These are phyloP conservation scores for Heloderma charlesbogerti DNA, from an alignment of 2,113 vertebrate species.

Conservation along the genomic window DNA sequence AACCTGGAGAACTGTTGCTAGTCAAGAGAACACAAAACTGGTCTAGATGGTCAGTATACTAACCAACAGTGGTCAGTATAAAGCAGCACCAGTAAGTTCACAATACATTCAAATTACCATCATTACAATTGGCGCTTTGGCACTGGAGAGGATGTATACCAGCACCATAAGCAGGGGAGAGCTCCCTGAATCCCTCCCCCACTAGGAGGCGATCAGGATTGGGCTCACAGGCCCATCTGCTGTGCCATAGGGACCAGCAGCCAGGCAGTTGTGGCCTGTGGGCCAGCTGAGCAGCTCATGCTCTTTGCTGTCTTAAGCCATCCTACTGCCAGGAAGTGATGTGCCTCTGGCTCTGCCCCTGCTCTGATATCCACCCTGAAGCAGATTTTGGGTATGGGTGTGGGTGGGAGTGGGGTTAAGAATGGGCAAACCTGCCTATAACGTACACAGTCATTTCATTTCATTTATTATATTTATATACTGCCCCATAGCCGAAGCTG, in stretches of 20 bases:
- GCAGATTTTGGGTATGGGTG: too few species aligned
- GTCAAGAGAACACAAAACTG: neutral
- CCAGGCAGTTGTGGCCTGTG: neutral
- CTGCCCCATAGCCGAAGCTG: too few species aligned
- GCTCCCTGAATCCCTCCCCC: neutral
- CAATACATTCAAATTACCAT: neutral
- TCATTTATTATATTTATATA: too few species aligned
- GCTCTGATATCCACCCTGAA: neutral
- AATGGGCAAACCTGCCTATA: neutral
- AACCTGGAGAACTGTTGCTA: too few species aligned
- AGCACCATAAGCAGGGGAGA: neutral
- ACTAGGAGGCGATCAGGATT: neutral
- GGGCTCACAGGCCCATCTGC: too few species aligned
- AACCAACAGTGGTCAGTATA: neutral
- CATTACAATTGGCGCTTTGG: neutral
- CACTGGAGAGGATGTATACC: neutral
- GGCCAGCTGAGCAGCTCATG: neutral
- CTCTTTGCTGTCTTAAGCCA: neutral
- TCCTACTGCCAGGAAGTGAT: neutral
- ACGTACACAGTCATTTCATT: neutral
- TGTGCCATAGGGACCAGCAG: neutral
- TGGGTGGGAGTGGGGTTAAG: too few species aligned
- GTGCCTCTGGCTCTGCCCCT: neutral
- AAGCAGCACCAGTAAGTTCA: neutral
- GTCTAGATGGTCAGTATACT: neutral